Conservation (phyloP, 2,113 vertebrate genomes). For the Neodon shergylaensis region DNA sequence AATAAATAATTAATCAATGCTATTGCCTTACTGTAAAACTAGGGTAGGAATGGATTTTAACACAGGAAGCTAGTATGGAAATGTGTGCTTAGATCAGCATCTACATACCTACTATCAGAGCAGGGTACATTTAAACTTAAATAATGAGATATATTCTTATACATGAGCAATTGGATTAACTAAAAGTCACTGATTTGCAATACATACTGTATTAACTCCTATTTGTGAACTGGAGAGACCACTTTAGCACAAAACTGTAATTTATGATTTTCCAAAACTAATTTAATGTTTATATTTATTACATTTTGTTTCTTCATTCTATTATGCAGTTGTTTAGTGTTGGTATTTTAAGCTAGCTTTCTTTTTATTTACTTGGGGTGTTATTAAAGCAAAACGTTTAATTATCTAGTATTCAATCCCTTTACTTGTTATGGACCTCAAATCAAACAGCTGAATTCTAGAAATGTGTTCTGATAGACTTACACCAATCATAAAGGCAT, state of each 20-base stretch:
- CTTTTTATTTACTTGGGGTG: neutral
- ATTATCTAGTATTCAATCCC: neutral
- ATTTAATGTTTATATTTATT: neutral
- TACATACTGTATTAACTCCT: neutral
- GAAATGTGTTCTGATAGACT: neutral
- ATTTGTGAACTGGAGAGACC: neutral
- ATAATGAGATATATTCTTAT: neutral
- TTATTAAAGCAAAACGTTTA: constrained; percentile 9
- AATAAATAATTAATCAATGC: neutral
- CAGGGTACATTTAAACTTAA: neutral
- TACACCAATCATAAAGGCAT: neutral
- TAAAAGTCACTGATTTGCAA: neutral
- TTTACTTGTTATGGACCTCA: neutral
- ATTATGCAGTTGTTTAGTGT: neutral
- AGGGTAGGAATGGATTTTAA: neutral
- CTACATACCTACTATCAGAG: neutral
- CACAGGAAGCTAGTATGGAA: neutral
- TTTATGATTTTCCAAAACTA: neutral
- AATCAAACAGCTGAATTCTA: neutral
- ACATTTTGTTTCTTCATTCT: neutral
- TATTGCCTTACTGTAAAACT: neutral
- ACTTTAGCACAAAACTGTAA: neutral
- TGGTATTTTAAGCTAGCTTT: neutral
- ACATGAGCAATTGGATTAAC: neutral
- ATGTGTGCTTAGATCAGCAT: neutral